Evolutionary conservation across 1,140 invertebrate genomes (phyloP).

Genomic region (Drosophila jambulina): DNA sequence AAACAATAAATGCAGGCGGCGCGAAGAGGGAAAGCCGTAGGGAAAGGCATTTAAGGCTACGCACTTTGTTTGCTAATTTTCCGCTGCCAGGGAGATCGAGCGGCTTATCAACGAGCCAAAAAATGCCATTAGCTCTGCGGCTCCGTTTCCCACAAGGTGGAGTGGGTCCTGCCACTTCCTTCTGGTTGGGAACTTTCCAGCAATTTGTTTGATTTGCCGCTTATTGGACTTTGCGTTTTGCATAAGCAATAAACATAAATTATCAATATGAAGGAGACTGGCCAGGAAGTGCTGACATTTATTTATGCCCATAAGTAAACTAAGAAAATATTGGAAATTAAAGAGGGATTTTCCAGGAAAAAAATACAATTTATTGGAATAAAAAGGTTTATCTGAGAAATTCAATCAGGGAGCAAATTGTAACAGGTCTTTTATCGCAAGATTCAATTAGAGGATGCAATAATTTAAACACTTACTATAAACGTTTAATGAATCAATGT

Average conservation of each 20-base stretch:
- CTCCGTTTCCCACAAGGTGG: conserved; percentile 22
- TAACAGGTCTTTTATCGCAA: background rate
- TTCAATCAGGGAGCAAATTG: background rate
- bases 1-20: conserved; percentile 25
- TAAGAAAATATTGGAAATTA: background rate
- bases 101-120: conserved; percentile 71
- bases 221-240: conserved; percentile 78
- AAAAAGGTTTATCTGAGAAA: background rate
- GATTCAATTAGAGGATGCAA: background rate
- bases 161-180: conserved; percentile 11
- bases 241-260: conserved; percentile 83
- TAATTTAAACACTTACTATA: background rate
- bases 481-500: background rate
- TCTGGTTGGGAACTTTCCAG: conserved; percentile 59
- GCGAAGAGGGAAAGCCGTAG: conserved; percentile 31
- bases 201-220: conserved; percentile 81
- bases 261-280: conserved; percentile 50
- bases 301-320: conserved; percentile 66
- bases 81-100: conserved; percentile 18
- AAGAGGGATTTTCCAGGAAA: background rate
- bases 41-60: conserved; percentile 75
- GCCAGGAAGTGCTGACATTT: conserved; percentile 60
- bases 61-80: conserved; percentile 80
- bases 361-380: background rate
- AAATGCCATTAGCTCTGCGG: conserved; percentile 60